A percentile compares a stretch with the other conserved stretches of the same genome.
Evolutionary conservation across 2,113 vertebrate species (phyloP).

Genomic region (Macquaria australasica): DNA sequence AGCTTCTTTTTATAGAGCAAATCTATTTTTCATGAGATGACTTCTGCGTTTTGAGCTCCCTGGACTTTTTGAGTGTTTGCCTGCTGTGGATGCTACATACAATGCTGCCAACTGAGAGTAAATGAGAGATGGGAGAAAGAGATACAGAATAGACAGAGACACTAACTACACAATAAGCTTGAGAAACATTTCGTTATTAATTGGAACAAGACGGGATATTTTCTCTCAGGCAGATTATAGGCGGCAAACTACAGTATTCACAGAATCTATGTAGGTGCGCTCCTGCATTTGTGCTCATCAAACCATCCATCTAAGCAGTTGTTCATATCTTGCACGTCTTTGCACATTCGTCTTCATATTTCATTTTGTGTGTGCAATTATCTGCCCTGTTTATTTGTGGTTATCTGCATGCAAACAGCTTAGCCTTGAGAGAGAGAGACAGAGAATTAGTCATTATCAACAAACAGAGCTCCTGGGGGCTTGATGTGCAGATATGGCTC

Average conservation of each 20-base stretch:
- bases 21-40: slow-evolving; percentile 75
- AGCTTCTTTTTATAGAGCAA: slow-evolving; percentile 68
- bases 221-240: slow-evolving; percentile 12
- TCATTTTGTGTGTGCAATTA: slow-evolving; percentile 46
- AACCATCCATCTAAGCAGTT: slow-evolving; percentile 36
- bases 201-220: background rate
- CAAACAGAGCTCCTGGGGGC: slow-evolving; percentile 27
- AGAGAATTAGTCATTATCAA: slow-evolving; percentile 52
- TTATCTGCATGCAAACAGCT: slow-evolving; percentile 58
- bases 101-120: slow-evolving; percentile 16
- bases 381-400: slow-evolving; percentile 63
- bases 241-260: background rate
- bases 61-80: slow-evolving; percentile 52
- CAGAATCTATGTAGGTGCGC: background rate
- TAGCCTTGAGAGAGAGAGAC: slow-evolving; percentile 55
- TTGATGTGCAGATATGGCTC: slow-evolving; percentile 45
- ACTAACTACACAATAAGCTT: slow-evolving; percentile 26
- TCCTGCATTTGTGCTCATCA: slow-evolving; percentile 21
- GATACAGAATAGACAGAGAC: slow-evolving; percentile 1
- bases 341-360: slow-evolving; percentile 45
- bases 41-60: slow-evolving; percentile 48
- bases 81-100: slow-evolving; percentile 34
- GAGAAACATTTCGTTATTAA: slow-evolving; percentile 40
- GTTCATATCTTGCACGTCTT: slow-evolving; percentile 39
- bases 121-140: slow-evolving; percentile 22